A percentile compares a stretch with the other conserved stretches of the same genome.
phyloP scores from a whole-genome alignment of 1,140 invertebrate species.

The Atta texana region DNA sequence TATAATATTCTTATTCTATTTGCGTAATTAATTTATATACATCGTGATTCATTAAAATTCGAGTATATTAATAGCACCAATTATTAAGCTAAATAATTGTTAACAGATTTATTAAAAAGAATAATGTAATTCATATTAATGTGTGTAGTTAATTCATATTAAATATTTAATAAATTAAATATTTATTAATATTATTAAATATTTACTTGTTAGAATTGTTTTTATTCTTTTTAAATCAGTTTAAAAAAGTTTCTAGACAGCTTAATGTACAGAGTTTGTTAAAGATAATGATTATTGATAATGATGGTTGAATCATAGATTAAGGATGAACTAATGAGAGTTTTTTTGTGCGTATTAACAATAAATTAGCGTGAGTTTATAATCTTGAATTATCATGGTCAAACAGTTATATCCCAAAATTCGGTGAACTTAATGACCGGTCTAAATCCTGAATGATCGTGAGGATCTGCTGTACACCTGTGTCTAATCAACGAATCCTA shows the following conservation, averaged over 20 bases:
- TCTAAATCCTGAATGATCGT: constrained; percentile 37
- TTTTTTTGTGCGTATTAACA: background rate
- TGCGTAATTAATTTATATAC: background rate
- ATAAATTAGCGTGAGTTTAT: background rate
- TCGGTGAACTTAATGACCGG: constrained; percentile 18
- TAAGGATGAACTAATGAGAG: background rate
- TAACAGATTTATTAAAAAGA: background rate
- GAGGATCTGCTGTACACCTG: constrained; percentile 26
- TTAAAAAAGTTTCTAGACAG: background rate
- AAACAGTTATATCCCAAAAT: background rate
- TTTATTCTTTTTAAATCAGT: background rate
- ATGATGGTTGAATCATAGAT: background rate
- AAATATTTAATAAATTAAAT: background rate
- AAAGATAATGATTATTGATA: background rate
- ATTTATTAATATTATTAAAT: background rate
- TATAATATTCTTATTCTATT: background rate
- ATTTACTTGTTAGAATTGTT: background rate
- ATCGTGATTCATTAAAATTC: background rate
- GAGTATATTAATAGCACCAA: background rate
- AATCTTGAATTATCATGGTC: constrained; percentile 7
- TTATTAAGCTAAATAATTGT: background rate
- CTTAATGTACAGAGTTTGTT: background rate
- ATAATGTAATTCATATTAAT: background rate
- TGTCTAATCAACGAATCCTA: constrained; percentile 58
- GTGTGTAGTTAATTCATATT: background rate